Base-by-base conservation (phyloP, 2,113 vertebrate species). In the Murina feae region DNA sequence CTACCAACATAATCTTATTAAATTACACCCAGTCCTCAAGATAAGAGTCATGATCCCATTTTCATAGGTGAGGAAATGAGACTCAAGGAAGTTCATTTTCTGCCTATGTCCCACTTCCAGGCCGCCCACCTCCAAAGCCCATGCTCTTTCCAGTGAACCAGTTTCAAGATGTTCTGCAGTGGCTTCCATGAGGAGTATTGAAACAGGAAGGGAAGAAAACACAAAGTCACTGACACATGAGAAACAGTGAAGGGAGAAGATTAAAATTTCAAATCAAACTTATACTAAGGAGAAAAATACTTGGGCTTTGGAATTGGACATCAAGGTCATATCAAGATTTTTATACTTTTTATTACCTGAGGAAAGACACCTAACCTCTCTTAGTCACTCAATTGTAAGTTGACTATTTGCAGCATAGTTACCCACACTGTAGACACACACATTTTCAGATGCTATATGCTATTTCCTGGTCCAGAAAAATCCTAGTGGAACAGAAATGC, bases 111-210 rank as follows among this genome's bases (percentile, higher is more conserved):
- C 18, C 0, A 32, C 0, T 11, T 2, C 21, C 20, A 42, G 17
- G 17, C 8, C 63, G 0, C 23, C 23, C 3, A 37, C 58, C 14
- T 60, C 42, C 21, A 28, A 82, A 63, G 9, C 30, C 42, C 6
- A 18, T 2, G n/a, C 21, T 65, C 44, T 74, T 88, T 51, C n/a
- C 25, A 10, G 35, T 42, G 35, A 47, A 68, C 35, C 23, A 11
- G 21, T 30, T 51, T 18, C 11, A 28, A 53, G 25, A n/a, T 4
- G 5, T 3, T 37, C 42, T 80, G 9, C 17, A 42, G 53, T 86
- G 18, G 12, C 28, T 35, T 66, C 11, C 51, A 1, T 58, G 42
- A 51, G 4, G 32, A 25, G 0, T 4, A 9, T 0, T 6, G 71
- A 80, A 30, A 44, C 20, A 9, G 28, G 32, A 25, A 89, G n/a